These are phyloP conservation scores for Sialis fuliginosa DNA, from an alignment of 2,888 invertebrate species.

Conservation along the genomic window DNA sequence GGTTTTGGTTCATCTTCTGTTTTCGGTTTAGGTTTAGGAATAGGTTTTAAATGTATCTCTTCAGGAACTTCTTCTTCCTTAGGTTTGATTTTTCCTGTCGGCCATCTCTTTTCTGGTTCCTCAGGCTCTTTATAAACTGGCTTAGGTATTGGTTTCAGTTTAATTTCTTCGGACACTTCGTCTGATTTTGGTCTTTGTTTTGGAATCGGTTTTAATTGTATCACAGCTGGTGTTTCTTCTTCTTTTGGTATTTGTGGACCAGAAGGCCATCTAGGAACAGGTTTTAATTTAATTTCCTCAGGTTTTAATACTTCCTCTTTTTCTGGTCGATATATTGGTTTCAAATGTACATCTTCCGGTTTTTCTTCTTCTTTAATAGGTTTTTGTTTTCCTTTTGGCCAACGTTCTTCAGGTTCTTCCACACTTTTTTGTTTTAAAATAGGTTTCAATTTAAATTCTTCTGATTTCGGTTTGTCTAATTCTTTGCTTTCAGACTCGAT, in stretches of 20 bases:
- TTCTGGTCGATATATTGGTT: conserved; percentile 13
- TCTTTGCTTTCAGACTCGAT: conserved; percentile 17
- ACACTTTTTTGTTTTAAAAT: conserved; percentile 16
- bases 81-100: conserved; percentile 9
- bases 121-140: conserved; percentile 17
- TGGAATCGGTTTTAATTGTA: conserved; percentile 8
- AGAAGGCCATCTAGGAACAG: conserved; percentile 13
- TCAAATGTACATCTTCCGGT: conserved; percentile 10
- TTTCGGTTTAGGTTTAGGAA: conserved; percentile 27
- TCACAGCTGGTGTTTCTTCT: conserved; percentile 12
- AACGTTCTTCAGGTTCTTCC: conserved; percentile 12
- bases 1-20: conserved; percentile 18
- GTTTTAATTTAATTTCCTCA: conserved; percentile 16
- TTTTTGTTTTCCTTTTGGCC: conserved; percentile 16
- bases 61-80: conserved; percentile 25
- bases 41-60: conserved; percentile 29
- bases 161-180: conserved; percentile 16
- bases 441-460: conserved; percentile 27
- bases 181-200: conserved; percentile 6
- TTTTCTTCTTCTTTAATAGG: conserved; percentile 14
- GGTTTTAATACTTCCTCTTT: conserved; percentile 21
- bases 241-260: conserved; percentile 15
- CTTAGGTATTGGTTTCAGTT: conserved; percentile 14
- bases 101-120: conserved; percentile 9
- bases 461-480: conserved; percentile 17